Base-by-base conservation (phyloP, 2,797 vertebrate genomes). In the Anas capensis region DNA sequence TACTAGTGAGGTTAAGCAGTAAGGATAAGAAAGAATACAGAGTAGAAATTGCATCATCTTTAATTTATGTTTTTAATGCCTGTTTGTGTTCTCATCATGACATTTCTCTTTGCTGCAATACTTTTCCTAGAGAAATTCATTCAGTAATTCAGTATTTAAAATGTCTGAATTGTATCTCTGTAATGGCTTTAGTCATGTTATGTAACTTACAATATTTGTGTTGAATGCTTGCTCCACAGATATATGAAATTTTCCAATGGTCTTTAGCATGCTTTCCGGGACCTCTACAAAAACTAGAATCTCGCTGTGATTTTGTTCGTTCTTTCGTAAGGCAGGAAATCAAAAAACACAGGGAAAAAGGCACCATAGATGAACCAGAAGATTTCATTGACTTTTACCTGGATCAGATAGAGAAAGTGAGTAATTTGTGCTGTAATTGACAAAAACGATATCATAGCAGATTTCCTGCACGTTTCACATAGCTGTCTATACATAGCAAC, bases 321-420 rank as follows among this genome's bases (percentile, higher is more conserved):
- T 71, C 86, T 60, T 92, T 96, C 29, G 26, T 95, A 44, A 93
- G 57, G 38, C 51, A 81, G 44, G 88, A 95, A 76, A 90, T 93
- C 42, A 51, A 88, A 78, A 90, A 4, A 6, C 95, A 93, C 77
- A 90, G 83, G 72, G 80, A 86, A 80, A 93, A 61, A 81, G 69
- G 72, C 65, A 75, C 4, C 80, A 42, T 4, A 62, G 83, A 23
- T 7, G 69, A 94, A 81, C 81, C 89, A 27, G 73, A 92, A 81
- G 89, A 94, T 75, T 96, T 96, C 73, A 93, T 96, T 70, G 95
- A 93, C 77, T 93, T 92, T 24, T 96, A 96, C 86, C 73, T 95
- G 81, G 53, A 90, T 46, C 86, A 95, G 53, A 89, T 94, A n/a
- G 82, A 92, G 51, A 88, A 92, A 75, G 94, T 95, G 73, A 93